Evolutionary conservation across 2,113 vertebrate genomes (phyloP).

Genomic region (Cranoglanis bouderius): DNA sequence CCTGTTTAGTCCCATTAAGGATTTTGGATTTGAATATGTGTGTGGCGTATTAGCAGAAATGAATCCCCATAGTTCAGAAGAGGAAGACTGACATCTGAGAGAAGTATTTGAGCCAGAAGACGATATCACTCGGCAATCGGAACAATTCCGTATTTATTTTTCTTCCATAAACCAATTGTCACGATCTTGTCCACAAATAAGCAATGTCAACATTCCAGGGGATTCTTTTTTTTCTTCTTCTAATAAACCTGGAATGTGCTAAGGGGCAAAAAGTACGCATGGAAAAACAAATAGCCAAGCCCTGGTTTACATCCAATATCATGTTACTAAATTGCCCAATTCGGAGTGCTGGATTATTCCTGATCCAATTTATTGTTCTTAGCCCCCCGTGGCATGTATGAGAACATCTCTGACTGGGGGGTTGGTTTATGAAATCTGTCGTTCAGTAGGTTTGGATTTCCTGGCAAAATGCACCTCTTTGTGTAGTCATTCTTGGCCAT

Average conservation of each 20-base stretch:
- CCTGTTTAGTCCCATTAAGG: neutral
- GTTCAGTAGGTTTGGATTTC: constrained; percentile 33
- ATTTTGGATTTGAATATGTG: neutral
- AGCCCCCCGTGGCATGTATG: constrained; percentile 20
- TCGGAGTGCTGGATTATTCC: constrained; percentile 2
- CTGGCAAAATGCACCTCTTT: constrained; percentile 34
- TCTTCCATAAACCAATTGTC: neutral
- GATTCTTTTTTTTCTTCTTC: neutral
- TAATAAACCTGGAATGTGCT: constrained; percentile 26
- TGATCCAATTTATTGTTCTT: constrained; percentile 37
- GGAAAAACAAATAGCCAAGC: constrained; percentile 5
- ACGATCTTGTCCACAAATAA: neutral
- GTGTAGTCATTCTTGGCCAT: constrained; percentile 31
- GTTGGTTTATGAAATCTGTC: constrained; percentile 30
- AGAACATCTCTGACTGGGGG: constrained; percentile 24
- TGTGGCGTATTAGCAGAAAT: neutral
- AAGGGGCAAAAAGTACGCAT: neutral
- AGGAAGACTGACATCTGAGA: neutral
- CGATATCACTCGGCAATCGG: neutral
- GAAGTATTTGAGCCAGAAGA: neutral
- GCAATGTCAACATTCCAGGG: neutral
- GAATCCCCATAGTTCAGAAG: neutral
- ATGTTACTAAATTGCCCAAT: neutral
- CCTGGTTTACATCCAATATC: neutral
- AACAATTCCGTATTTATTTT: neutral